A percentile compares a stretch with the other conserved stretches of the same genome.
Conservation (phyloP, 2,113 vertebrate species). For the Eulemur macaco region DNA sequence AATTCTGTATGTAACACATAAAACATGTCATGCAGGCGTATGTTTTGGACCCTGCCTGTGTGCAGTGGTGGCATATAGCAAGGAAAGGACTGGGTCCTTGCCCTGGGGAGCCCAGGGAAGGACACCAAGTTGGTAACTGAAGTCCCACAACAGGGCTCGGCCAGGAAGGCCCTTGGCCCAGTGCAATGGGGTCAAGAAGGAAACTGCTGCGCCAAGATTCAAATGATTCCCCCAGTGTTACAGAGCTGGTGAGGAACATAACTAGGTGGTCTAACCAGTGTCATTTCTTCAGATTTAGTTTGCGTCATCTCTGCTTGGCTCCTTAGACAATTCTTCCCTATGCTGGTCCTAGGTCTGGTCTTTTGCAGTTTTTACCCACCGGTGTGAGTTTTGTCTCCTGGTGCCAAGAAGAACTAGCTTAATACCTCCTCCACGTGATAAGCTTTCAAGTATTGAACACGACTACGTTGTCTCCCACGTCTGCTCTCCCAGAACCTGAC, state of each 20-base stretch:
- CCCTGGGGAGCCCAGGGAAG: neutral
- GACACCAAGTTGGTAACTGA: neutral
- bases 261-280: accelerated
- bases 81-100: neutral
- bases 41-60: neutral
- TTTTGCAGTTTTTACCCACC: neutral
- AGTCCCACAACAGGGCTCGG: neutral
- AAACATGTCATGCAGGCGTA: neutral
- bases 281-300: neutral
- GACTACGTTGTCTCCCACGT: neutral
- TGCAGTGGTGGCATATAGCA: neutral
- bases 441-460: neutral
- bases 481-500: no score
- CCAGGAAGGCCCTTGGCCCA: no score
- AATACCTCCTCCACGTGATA: accelerated
- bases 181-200: accelerated
- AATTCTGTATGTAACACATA: neutral
- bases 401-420: neutral
- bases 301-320: neutral
- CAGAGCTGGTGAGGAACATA: accelerated
- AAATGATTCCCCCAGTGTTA: no score
- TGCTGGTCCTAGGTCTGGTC: neutral
- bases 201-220: no score
- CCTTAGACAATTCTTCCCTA: accelerated
- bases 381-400: accelerated